A percentile compares a stretch with the other conserved stretches of the same genome.
These are phyloP conservation scores for Tyto alba DNA, from an alignment of 2,113 vertebrate species.

Conservation along the genomic window DNA sequence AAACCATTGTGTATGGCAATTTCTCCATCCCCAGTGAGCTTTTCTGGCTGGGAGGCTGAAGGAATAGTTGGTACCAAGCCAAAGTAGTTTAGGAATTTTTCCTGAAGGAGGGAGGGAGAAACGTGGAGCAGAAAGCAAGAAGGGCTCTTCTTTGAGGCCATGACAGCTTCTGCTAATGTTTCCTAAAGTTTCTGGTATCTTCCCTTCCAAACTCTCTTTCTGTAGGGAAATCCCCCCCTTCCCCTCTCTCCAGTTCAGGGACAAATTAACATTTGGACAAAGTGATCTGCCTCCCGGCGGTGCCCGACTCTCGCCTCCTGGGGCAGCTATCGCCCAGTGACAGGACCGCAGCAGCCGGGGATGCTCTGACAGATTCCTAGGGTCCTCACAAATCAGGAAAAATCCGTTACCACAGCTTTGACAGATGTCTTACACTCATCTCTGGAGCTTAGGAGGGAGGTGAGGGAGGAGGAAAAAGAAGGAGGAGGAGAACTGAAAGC, in stretches of 20 bases:
- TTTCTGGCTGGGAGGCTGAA: slow-evolving; percentile 24
- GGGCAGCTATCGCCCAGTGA: background rate
- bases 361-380: slow-evolving; percentile 33
- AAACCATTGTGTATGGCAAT: slow-evolving; percentile 6
- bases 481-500: slow-evolving; percentile 31
- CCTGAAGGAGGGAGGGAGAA: background rate
- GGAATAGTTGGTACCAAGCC: slow-evolving; percentile 7
- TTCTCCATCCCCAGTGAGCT: slow-evolving; percentile 25
- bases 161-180: background rate
- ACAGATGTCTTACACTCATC: slow-evolving; percentile 65
- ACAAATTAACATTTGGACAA: background rate
- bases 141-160: background rate
- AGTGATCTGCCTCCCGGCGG: background rate
- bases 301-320: background rate
- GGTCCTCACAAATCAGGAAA: slow-evolving; percentile 16
- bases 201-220: background rate
- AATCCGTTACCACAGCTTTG: slow-evolving; percentile 46
- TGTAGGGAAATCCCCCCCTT: background rate
- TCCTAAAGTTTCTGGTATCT: background rate
- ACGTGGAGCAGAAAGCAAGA: background rate
- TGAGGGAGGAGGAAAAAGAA: background rate
- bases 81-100: slow-evolving; percentile 54
- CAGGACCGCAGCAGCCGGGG: background rate
- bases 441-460: slow-evolving; percentile 33
- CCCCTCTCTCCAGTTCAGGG: background rate